These are phyloP conservation scores for Noctua pronuba DNA, from an alignment of 2,888 invertebrate genomes.

Conservation along the genomic window DNA sequence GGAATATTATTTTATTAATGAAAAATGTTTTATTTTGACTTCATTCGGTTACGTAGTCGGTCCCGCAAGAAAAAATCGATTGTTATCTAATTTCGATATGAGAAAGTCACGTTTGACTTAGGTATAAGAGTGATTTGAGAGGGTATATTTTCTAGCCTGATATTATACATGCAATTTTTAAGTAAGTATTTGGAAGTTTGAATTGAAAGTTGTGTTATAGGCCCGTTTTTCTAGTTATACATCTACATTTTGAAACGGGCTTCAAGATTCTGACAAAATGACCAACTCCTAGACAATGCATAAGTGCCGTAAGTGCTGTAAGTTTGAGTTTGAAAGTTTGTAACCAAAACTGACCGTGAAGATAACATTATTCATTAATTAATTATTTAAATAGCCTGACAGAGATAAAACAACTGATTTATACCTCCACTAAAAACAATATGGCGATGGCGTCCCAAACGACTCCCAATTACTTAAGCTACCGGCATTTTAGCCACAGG, in stretches of 20 bases:
- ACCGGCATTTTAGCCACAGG: constrained; percentile 56
- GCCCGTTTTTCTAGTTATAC: no score
- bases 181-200: no score
- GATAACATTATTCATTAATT: constrained; percentile 22
- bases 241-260: no score
- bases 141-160: neutral
- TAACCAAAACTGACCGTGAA: neutral
- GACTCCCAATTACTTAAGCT: constrained; percentile 74
- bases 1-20: neutral
- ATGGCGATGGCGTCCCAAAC: constrained; percentile 68
- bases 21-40: neutral
- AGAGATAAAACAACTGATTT: constrained; percentile 53
- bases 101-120: neutral
- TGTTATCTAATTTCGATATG: no score
- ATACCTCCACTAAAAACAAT: constrained; percentile 60
- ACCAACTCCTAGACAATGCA: no score
- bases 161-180: no score
- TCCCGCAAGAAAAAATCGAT: no score
- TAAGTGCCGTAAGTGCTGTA: neutral
- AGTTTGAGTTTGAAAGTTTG: neutral
- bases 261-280: no score
- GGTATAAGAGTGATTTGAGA: neutral
- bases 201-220: no score
- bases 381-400: constrained; percentile 16
- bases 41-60: no score